These are phyloP conservation scores for Gryllus bimaculatus DNA, from an alignment of 1,140 invertebrate species.

Conservation along the genomic window DNA sequence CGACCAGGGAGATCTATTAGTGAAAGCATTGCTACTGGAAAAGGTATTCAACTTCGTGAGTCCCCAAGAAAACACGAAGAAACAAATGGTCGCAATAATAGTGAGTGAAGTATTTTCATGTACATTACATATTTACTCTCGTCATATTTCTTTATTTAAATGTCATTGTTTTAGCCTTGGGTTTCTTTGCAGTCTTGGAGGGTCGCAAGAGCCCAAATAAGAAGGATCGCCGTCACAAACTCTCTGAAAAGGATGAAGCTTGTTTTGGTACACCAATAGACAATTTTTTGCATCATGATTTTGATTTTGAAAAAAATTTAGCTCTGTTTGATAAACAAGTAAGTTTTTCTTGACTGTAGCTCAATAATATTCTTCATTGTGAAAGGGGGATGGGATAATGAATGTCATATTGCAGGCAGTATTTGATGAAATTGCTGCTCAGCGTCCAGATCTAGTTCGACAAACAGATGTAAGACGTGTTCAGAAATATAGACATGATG, in stretches of 20 bases:
- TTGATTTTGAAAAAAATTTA: constrained; percentile 90
- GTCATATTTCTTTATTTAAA: constrained; percentile 26
- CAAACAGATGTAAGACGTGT: constrained; percentile 31
- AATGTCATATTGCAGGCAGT: constrained; percentile 40
- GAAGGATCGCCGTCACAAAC: constrained; percentile 36
- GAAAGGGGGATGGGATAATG: background rate
- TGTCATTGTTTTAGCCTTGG: constrained; percentile 19
- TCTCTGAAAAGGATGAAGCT: constrained; percentile 43
- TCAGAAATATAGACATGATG: constrained; percentile 64
- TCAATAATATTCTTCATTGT: background rate
- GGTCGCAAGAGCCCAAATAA: constrained; percentile 33
- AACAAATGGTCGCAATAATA: constrained; percentile 13
- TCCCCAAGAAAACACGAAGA: constrained; percentile 22
- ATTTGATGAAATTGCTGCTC: constrained; percentile 61
- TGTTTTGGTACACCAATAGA: constrained; percentile 51
- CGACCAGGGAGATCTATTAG: constrained; percentile 40
- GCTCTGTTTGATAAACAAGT: constrained; percentile 78
- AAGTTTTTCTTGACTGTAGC: constrained; percentile 20
- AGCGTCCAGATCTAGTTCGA: constrained; percentile 57
- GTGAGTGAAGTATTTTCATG: constrained; percentile 11
- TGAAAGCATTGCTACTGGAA: constrained; percentile 34
- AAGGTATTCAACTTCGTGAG: constrained; percentile 29
- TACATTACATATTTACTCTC: constrained; percentile 13
- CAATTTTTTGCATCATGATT: constrained; percentile 56
- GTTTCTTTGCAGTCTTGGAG: constrained; percentile 27